A percentile compares a stretch with the other conserved stretches of the same genome.
Evolutionary conservation across 1,140 invertebrate genomes (phyloP).

Genomic region (Carcinoscorpius rotundicauda): DNA sequence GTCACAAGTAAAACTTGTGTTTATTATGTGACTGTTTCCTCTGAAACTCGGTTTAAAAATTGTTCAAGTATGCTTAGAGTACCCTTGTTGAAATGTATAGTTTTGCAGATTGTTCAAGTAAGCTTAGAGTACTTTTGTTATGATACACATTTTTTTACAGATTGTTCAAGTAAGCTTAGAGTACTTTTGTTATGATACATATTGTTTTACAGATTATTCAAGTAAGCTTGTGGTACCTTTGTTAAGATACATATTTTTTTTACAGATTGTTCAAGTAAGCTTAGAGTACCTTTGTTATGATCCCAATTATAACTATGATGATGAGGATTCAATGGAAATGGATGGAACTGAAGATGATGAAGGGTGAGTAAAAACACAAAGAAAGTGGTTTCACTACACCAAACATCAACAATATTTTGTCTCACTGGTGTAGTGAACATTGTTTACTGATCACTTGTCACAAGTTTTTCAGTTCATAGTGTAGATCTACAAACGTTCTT

Average conservation of each 20-base stretch:
- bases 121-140: too few relatives aligned
- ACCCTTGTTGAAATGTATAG: too few relatives aligned
- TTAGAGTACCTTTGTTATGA: constrained; percentile 90
- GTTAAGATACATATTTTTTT: too few relatives aligned
- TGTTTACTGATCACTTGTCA: constrained; percentile 5
- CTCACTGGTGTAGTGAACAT: too few relatives aligned
- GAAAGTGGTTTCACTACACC: too few relatives aligned
- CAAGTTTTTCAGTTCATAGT: neutral
- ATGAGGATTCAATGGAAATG: constrained; percentile 53
- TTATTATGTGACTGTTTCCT: too few relatives aligned
- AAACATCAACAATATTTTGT: too few relatives aligned
- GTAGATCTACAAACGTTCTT: neutral
- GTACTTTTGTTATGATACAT: too few relatives aligned
- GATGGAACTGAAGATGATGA: constrained; percentile 57
- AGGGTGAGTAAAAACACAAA: constrained; percentile 28
- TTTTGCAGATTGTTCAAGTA: too few relatives aligned
- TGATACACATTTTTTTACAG: constrained; percentile 24
- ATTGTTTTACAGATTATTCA: constrained; percentile 59
- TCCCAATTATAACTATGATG: constrained; percentile 97
- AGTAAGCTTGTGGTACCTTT: constrained; percentile 80
- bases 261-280: constrained; percentile 70
- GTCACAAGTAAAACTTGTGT: too few relatives aligned
- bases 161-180: constrained; percentile 45
- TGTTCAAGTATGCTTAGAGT: too few relatives aligned
- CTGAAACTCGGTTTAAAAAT: constrained; percentile 31